Percentiles rank a stretch among this genome's conserved stretches.
Evolutionary conservation across 2,113 vertebrate species (phyloP).

Genomic region (Aix galericulata): DNA sequence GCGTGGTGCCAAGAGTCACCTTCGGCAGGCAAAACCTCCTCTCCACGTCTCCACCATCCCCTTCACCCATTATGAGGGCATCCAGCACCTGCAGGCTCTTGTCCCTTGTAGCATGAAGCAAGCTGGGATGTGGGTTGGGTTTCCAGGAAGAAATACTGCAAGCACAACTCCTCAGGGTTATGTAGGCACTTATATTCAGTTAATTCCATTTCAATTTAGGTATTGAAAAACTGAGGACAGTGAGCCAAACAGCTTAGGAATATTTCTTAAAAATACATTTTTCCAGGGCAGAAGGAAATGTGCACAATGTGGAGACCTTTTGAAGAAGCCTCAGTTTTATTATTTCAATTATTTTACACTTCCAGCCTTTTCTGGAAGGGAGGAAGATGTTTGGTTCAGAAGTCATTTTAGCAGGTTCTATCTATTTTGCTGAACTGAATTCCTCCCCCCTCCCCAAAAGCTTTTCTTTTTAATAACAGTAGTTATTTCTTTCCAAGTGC

Average conservation of each 20-base stretch:
- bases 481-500: slow-evolving; percentile 56
- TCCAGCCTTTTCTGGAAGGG: not conserved
- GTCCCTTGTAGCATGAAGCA: not conserved
- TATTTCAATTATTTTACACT: not conserved
- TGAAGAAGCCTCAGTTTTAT: not conserved
- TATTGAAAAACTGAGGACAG: not conserved
- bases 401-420: slow-evolving; percentile 12
- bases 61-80: not conserved
- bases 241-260: not conserved
- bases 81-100: not conserved
- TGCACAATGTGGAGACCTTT: not conserved
- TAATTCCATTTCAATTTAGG: not conserved
- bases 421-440: not conserved
- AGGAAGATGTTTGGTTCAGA: not conserved
- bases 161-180: not conserved
- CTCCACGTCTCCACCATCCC: not conserved
- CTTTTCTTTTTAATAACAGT: slow-evolving; percentile 49
- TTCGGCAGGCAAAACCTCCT: not conserved
- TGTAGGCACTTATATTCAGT: not conserved
- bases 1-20: not conserved
- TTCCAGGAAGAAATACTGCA: not conserved
- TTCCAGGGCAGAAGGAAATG: not conserved
- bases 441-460: not conserved
- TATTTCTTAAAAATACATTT: not conserved
- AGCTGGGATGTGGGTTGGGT: not conserved